A percentile compares a stretch with the other conserved stretches of the same genome.
phyloP scores from a whole-genome alignment of 2,888 invertebrate species.

The Ennomos quercinarius region DNA sequence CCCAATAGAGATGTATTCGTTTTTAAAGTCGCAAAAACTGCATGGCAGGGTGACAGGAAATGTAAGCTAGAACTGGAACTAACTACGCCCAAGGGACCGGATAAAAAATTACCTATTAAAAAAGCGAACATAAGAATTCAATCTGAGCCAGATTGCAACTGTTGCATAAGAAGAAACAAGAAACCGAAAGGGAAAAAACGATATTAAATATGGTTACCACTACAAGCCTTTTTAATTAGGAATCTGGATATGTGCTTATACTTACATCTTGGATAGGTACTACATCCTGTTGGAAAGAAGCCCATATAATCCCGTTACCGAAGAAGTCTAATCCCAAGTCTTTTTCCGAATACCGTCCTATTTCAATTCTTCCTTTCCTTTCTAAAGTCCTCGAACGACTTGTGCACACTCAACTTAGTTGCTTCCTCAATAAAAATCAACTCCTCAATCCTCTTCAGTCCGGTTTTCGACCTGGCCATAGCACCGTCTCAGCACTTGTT shows the following conservation, averaged over 20 bases:
- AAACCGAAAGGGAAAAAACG: conserved; percentile 54
- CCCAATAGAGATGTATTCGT: conserved; percentile 86
- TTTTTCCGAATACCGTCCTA: no score
- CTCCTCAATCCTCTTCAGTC: no score
- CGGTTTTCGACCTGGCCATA: no score
- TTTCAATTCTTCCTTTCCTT: no score
- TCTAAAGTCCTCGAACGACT: no score
- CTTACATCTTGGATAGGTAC: no score
- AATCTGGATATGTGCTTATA: not conserved
- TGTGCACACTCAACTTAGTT: no score
- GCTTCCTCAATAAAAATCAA: no score
- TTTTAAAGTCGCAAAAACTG: conserved; percentile 89
- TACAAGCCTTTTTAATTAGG: conserved; percentile 11
- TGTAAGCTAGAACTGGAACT: conserved; percentile 88
- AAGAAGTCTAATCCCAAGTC: no score
- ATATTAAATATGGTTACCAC: conserved; percentile 27
- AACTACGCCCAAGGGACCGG: conserved; percentile 87
- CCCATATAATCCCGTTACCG: no score
- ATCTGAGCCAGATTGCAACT: conserved; percentile 71
- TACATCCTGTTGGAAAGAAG: no score
- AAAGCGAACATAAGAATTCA: conserved; percentile 65
- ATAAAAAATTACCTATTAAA: conserved; percentile 80
- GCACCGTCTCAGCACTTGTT: no score
- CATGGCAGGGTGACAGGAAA: conserved; percentile 87
- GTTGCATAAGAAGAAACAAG: conserved; percentile 58